Base-by-base conservation (phyloP, 1,140 invertebrate genomes). In the Meloidogyne hapla region DNA sequence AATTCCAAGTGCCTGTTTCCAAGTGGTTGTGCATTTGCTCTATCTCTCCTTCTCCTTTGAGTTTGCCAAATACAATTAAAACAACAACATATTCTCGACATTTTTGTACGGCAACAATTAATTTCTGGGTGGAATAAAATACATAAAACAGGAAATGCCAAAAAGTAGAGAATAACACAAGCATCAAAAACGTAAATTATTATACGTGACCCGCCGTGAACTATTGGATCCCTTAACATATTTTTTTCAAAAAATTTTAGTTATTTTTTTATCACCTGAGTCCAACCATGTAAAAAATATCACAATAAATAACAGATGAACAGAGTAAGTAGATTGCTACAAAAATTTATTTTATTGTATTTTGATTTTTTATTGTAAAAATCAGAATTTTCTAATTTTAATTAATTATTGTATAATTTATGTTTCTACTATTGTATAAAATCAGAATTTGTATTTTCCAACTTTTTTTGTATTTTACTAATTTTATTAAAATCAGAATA, bases 221-320 rank as follows among this genome's bases (percentile, higher is more conserved):
- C 28, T 23, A 69, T 42, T 33, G 25, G 23, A 40, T 28, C 45
- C 13, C 33, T 61, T 8, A 38, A 23, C 0, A 63, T 10, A 12
- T 25, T 9, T 10, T 5, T 12, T 38, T 18, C 26, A 23, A 38
- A 65, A 28, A 40, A 62, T 13, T 80, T 67, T 12, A 10, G 40
- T 18, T 83, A n/a, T n/a, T n/a, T n/a, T n/a, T n/a, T n/a, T n/a
- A 78, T 5, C 81, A 62, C 45, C 48, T 56, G n/a, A 81, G 28
- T 12, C 80, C 80, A 26, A 84, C 75, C 82, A 84, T 82, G 67
- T 82, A 82, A 48, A 82, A 82, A 4, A 82, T 82, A 18, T 75
- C 71, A 38, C 61, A 73, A 18, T 82, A 42, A n/a, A 83, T 68
- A 33, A 82, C 69, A 21, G 74, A 68, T 45, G 81, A 83, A 42